phyloP scores from a whole-genome alignment of 2,888 invertebrate genomes.

The Lasioglossum calceatum region DNA sequence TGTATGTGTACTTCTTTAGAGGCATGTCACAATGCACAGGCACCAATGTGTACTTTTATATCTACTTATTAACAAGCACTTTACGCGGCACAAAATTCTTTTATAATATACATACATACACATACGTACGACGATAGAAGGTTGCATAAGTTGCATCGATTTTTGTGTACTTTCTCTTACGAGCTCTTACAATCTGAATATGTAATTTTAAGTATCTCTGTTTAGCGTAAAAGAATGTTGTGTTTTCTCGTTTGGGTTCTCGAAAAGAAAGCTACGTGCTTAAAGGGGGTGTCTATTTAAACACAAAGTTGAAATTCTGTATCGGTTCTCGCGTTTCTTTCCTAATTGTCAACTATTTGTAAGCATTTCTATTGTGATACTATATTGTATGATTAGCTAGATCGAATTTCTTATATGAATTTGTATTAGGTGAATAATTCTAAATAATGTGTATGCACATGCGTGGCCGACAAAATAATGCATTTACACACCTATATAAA shows the following conservation, averaged over 20 bases:
- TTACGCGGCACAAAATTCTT: slow-evolving; percentile 53
- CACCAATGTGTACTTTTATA: slow-evolving; percentile 61
- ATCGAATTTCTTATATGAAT: slow-evolving; percentile 44
- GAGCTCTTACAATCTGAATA: slow-evolving; percentile 23
- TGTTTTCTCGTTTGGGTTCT: slow-evolving; percentile 45
- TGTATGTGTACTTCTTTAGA: slow-evolving; percentile 50
- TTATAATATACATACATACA: slow-evolving; percentile 18
- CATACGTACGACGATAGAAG: neutral
- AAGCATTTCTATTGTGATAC: slow-evolving; percentile 61
- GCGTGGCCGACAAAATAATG: slow-evolving; percentile 45
- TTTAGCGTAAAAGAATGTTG: slow-evolving; percentile 38
- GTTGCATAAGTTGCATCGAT: slow-evolving; percentile 39
- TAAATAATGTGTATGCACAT: slow-evolving; percentile 54
- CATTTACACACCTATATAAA: slow-evolving; percentile 60
- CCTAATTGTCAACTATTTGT: slow-evolving; percentile 40
- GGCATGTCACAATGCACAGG: slow-evolving; percentile 54
- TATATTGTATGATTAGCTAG: slow-evolving; percentile 45
- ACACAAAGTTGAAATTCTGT: slow-evolving; percentile 24
- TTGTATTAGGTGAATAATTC: slow-evolving; percentile 44
- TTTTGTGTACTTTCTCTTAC: slow-evolving; percentile 39
- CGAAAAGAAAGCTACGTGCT: slow-evolving; percentile 34
- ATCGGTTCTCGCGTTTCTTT: slow-evolving; percentile 22
- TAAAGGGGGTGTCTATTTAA: slow-evolving; percentile 31
- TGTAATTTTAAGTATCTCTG: slow-evolving; percentile 43
- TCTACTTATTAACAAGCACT: slow-evolving; percentile 47